Conservation (phyloP, 2,888 invertebrate species). For the Scotopteryx bipunctaria region DNA sequence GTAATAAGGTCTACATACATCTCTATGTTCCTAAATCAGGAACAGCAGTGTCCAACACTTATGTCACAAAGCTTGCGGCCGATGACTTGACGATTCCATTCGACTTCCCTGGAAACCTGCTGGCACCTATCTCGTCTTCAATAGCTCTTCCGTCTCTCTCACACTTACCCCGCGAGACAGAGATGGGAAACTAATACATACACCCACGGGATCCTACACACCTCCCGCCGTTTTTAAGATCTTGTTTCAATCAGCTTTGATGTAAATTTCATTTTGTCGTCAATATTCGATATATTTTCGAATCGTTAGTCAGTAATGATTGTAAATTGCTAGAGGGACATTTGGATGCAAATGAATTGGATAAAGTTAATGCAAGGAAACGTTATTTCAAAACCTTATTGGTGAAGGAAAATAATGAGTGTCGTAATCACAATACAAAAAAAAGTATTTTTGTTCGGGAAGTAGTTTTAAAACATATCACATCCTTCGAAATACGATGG, state of each 20-base stretch:
- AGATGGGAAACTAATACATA: constrained; percentile 49
- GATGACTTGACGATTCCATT: constrained; percentile 33
- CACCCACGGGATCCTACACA: constrained; percentile 58
- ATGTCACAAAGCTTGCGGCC: constrained; percentile 19
- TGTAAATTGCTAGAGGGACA: constrained; percentile 12
- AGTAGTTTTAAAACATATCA: too few relatives aligned
- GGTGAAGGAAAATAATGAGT: too few relatives aligned
- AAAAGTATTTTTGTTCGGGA: too few relatives aligned
- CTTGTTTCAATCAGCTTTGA: constrained; percentile 68
- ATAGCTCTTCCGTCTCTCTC: constrained; percentile 48
- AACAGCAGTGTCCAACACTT: constrained; percentile 15
- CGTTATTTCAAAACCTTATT: too few relatives aligned
- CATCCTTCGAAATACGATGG: neutral
- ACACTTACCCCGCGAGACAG: constrained; percentile 37
- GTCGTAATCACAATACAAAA: too few relatives aligned
- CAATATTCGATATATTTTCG: constrained; percentile 17
- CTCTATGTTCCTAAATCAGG: too few relatives aligned
- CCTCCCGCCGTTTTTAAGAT: constrained; percentile 60
- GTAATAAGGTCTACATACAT: too few relatives aligned
- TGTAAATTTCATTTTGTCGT: constrained; percentile 20
- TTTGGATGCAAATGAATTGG: constrained; percentile 4
- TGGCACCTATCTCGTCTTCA: constrained; percentile 39
- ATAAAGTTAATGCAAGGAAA: too few relatives aligned
- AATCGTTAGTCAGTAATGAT: constrained; percentile 17
- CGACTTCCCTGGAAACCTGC: constrained; percentile 45